Conservation (phyloP, 37 sponge, comb jelly and placozoan species). For the Beroe forskalii region DNA sequence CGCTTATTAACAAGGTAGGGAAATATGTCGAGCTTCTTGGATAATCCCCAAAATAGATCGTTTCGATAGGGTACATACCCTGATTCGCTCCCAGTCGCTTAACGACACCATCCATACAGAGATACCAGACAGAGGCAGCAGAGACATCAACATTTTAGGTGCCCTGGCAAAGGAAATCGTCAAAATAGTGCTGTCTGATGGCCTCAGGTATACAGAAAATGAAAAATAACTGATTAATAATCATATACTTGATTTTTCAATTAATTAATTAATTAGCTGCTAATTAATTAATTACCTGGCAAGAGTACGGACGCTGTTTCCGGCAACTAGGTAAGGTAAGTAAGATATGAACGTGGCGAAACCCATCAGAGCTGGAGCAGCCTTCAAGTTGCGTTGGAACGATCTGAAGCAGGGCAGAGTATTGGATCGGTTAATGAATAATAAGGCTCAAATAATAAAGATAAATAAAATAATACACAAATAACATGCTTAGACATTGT, state of each 20-base stretch:
- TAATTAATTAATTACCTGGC: background rate
- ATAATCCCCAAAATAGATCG: too few relatives aligned
- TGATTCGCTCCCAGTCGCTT: constrained; percentile 68
- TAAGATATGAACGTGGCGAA: background rate
- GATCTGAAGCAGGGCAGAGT: background rate
- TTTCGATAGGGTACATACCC: too few relatives aligned
- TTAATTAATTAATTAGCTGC: too few relatives aligned
- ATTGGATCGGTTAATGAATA: background rate
- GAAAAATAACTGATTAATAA: background rate
- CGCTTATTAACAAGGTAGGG: too few relatives aligned
- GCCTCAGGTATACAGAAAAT: background rate
- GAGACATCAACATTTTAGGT: constrained; percentile 69
- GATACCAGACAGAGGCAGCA: constrained; percentile 79
- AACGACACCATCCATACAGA: constrained; percentile 70
- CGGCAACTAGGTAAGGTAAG: background rate
- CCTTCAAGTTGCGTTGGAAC: background rate
- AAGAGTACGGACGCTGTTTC: background rate
- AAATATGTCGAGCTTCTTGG: too few relatives aligned
- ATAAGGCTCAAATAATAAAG: too few relatives aligned
- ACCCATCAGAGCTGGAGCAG: background rate
- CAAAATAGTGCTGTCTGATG: background rate
- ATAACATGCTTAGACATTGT: too few relatives aligned
- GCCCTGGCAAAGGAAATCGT: constrained; percentile 71
- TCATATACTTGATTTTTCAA: too few relatives aligned
- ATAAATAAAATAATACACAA: too few relatives aligned